phyloP scores from a whole-genome alignment of 64 coral and sea anemone species.

The Cladopsammia gracilis region DNA sequence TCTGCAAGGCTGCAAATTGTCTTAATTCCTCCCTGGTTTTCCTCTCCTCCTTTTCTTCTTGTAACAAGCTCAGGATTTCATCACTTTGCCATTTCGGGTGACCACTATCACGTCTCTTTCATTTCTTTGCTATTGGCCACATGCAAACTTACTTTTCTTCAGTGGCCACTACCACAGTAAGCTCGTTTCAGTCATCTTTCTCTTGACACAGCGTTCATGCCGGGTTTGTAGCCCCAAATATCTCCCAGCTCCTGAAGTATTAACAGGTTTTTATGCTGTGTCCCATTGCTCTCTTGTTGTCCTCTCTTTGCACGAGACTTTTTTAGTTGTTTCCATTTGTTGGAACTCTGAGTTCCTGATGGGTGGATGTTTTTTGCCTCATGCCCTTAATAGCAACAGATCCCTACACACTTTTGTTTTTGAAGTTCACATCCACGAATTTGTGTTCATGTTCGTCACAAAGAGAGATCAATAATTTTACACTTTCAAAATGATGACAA shows the following conservation, averaged over 20 bases:
- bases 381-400: not conserved
- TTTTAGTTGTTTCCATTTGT: conserved; percentile 48
- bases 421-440: conserved; percentile 27
- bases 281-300: conserved; percentile 27
- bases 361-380: not conserved
- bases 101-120: conserved; percentile 12
- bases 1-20: conserved; percentile 15
- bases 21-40: conserved; percentile 7
- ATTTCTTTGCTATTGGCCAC: not conserved
- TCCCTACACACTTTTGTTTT: conserved; percentile 21
- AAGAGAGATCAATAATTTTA: not conserved
- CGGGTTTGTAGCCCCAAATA: not conserved
- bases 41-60: conserved; percentile 10
- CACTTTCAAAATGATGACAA: not conserved
- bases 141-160: no score
- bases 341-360: not conserved
- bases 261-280: not conserved
- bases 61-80: not conserved
- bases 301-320: conserved; percentile 8
- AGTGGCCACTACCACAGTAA: no score
- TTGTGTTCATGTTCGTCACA: conserved; percentile 3
- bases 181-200: not conserved
- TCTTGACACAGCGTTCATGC: not conserved
- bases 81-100: not conserved
- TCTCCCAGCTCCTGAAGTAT: not conserved